These are phyloP conservation scores for Etia nguti DNA, from an alignment of 2,113 vertebrate genomes.

Conservation along the genomic window DNA sequence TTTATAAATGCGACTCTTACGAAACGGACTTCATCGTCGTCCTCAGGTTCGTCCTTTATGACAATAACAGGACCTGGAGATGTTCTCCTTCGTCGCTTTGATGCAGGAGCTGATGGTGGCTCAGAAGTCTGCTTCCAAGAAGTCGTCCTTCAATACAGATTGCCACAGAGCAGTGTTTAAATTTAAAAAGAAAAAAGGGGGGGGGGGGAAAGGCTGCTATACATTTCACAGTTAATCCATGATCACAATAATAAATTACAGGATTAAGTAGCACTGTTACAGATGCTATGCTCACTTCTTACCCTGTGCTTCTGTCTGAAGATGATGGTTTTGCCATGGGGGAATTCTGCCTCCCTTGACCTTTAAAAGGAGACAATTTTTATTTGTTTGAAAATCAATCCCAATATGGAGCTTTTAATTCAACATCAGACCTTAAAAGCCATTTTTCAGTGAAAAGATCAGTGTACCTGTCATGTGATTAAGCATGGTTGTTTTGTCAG, in stretches of 20 bases:
- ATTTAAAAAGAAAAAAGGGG: neutral
- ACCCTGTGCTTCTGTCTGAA: constrained; percentile 66
- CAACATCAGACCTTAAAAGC: neutral
- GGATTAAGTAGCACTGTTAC: neutral
- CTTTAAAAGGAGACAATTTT: constrained; percentile 11
- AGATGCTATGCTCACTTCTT: neutral
- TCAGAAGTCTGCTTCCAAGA: constrained; percentile 63
- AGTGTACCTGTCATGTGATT: constrained; percentile 21
- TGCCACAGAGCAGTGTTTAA: neutral
- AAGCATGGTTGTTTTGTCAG: constrained; percentile 46
- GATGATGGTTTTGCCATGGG: constrained; percentile 60
- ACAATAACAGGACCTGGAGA: constrained; percentile 74
- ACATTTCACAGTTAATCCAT: neutral
- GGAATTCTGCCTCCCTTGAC: constrained; percentile 62
- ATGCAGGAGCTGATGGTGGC: constrained; percentile 34
- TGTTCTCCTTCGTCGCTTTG: constrained; percentile 61
- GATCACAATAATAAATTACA: neutral
- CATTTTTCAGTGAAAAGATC: neutral
- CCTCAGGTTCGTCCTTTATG: constrained; percentile 77
- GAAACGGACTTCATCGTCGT: constrained; percentile 74
- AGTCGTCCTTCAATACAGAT: constrained; percentile 12
- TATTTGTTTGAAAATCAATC: neutral
- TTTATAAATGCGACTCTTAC: constrained; percentile 42
- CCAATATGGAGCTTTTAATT: neutral
- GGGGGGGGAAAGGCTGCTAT: too few relatives aligned